Evolutionary conservation across 2,113 vertebrate genomes (phyloP), one percentile per base, ranked within the genome.

Genomic region (Cololabis saira): DNA sequence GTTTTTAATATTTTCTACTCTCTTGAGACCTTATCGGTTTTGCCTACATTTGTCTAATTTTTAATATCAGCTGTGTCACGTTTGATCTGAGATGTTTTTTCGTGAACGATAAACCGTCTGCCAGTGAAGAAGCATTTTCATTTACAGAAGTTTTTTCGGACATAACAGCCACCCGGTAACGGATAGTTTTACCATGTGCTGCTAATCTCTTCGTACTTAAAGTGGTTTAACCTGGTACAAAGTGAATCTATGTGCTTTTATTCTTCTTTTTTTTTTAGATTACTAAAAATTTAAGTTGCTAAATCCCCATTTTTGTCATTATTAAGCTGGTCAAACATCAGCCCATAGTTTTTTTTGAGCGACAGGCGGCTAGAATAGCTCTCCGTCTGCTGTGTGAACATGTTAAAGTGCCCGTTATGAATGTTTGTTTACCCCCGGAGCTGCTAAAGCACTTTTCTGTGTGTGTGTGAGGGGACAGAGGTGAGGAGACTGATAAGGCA

Each of bases 1-100:
- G 77, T 92, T 91, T n/a, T 75, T 76, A 71, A 90, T 89, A 90
- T 90, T 89, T 91, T 89, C 83, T 89, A 88, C 80, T 90, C 80
- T 85, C 77, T 89, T 66, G 74, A 73, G 81, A 76, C 87, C 70
- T 66, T 87, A 27, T 82, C 69, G 61, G 51, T 85, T 76, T 84
- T 82, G 69, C 89, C 65, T 87, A 59, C 68, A 78, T 76, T 50
- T 80, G 74, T 71, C 70, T 59, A 60, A 63, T 72, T 78, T 74
- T 82, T 81, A 37, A 9, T 37, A 37, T 37, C 33, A 37, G 33
- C 33, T 37, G 33, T 37, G 33, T 37, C 6, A 37, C 33, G 10
- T 37, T 37, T 37, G 6, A 37, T 30, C 30, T 11, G 10, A 37
- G 33, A 37, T 37, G 33, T 37, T 37, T 37, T 37, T 37, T 27